Evolutionary conservation across 2,113 vertebrate species (phyloP).

Genomic region (Blennius ocellaris): DNA sequence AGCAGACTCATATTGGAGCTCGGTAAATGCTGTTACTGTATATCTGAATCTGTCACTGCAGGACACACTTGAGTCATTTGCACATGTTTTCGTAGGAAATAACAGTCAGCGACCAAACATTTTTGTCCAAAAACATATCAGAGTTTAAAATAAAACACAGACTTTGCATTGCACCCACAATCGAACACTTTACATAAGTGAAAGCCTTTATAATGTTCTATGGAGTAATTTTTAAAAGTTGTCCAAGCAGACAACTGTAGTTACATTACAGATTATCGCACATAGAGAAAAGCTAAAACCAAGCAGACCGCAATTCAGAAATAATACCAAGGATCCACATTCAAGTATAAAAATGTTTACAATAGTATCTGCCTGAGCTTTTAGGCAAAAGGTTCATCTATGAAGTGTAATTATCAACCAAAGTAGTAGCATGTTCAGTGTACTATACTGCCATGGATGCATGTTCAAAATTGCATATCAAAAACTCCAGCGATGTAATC

Average conservation of each 20-base stretch:
- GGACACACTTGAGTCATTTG: constrained; percentile 16
- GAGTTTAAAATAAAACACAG: constrained; percentile 11
- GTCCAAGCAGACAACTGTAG: constrained; percentile 4
- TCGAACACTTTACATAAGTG: neutral
- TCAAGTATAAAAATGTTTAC: neutral
- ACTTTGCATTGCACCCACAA: neutral
- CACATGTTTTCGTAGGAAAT: neutral
- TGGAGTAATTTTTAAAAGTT: constrained; percentile 12
- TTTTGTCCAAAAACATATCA: constrained; percentile 11
- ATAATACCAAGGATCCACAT: constrained; percentile 19
- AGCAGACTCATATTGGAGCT: constrained; percentile 1
- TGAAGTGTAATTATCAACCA: neutral
- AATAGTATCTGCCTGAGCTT: neutral
- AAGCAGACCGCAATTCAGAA: constrained; percentile 2
- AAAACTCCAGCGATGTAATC: neutral
- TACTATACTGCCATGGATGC: constrained; percentile 29
- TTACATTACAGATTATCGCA: constrained; percentile 1
- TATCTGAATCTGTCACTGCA: constrained; percentile 2
- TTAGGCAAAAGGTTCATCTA: neutral
- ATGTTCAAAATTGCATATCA: constrained; percentile 27
- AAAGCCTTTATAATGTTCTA: neutral
- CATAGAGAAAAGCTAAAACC: constrained; percentile 7
- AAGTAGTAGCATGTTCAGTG: constrained; percentile 29
- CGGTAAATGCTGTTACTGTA: neutral
- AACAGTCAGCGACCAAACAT: neutral